Percentiles rank a stretch among this genome's conserved stretches.
These are phyloP conservation scores for Mnemiopsis leidyi DNA, from an alignment of 37 sponge, comb jelly and placozoan species.

Conservation along the genomic window DNA sequence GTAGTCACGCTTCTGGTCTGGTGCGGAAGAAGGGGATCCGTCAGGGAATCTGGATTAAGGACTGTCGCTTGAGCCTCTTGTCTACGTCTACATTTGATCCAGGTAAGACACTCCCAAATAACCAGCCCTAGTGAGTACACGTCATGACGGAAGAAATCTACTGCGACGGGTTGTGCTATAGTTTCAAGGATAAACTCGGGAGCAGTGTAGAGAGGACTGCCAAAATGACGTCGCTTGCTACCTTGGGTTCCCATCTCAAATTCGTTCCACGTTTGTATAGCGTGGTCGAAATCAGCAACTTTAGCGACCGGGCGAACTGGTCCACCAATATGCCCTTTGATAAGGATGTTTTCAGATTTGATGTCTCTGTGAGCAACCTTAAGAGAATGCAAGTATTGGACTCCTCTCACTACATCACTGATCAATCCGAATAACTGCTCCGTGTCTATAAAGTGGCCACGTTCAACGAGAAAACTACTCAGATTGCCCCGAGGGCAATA, in stretches of 20 bases:
- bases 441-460: not conserved
- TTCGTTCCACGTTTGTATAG: not conserved
- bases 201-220: slow-evolving; percentile 9
- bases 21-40: not conserved
- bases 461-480: not conserved
- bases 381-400: not conserved
- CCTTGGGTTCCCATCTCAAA: not conserved
- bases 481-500: not conserved
- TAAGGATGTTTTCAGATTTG: slow-evolving; percentile 17
- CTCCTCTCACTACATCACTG: not conserved
- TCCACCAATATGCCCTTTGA: not conserved
- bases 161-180: not conserved
- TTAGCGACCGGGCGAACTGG: not conserved
- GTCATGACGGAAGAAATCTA: slow-evolving; percentile 22
- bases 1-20: not conserved
- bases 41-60: not conserved
- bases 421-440: not conserved
- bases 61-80: not conserved
- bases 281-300: slow-evolving; percentile 59
- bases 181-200: slow-evolving; percentile 43
- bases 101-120: slow-evolving; percentile 50
- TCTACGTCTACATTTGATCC: not conserved
- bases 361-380: slow-evolving; percentile 45
- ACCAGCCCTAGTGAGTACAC: slow-evolving; percentile 8
- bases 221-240: not conserved